Conservation (phyloP, 1,140 invertebrate species). For the Brachionus calyciflorus region DNA sequence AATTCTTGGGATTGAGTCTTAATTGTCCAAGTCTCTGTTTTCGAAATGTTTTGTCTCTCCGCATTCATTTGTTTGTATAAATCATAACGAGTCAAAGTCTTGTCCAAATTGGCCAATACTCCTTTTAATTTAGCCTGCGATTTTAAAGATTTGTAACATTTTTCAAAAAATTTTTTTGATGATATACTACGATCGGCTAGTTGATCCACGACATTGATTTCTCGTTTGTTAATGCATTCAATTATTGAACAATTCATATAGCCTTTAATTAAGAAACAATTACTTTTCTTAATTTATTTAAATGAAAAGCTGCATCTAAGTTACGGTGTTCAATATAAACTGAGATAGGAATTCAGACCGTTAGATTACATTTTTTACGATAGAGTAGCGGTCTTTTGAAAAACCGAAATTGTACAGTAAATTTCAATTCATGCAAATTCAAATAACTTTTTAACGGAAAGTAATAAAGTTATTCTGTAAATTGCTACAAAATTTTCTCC, state of each 20-base stretch:
- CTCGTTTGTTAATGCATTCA: not conserved
- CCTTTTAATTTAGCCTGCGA: not conserved
- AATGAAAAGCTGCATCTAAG: not conserved
- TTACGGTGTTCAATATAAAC: too few species aligned
- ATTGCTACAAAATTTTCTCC: too few species aligned
- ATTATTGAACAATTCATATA: slow-evolving; percentile 36
- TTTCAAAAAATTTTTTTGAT: slow-evolving; percentile 30
- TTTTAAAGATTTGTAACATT: slow-evolving; percentile 15
- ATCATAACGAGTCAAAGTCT: not conserved
- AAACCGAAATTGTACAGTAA: too few species aligned
- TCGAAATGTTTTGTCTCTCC: not conserved
- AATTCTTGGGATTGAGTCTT: not conserved
- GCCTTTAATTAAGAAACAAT: not conserved
- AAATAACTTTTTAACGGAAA: too few species aligned
- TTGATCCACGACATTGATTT: not conserved
- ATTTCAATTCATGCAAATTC: too few species aligned
- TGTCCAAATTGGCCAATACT: not conserved
- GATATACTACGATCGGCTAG: not conserved
- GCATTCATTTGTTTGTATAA: slow-evolving; percentile 6
- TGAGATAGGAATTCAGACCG: too few species aligned
- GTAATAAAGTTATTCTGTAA: too few species aligned
- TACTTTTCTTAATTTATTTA: not conserved
- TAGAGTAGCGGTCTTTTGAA: too few species aligned
- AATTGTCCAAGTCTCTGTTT: not conserved
- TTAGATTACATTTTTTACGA: too few species aligned